phyloP scores from a whole-genome alignment of 2,797 vertebrate species.

The Oryzias sinensis region DNA sequence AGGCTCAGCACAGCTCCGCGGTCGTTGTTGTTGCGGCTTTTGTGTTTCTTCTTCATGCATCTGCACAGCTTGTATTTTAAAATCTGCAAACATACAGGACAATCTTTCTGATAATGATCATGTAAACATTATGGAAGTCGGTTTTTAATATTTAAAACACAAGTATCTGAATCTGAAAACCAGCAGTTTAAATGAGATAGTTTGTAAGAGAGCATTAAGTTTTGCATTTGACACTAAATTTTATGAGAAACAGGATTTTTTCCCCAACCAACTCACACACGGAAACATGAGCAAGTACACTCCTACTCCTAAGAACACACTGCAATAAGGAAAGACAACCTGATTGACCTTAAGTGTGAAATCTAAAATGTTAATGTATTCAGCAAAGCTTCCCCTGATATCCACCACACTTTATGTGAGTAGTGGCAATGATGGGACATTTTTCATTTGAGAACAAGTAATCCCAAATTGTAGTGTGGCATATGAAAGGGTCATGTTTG shows the following conservation, averaged over 20 bases:
- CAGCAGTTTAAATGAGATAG: too few species aligned
- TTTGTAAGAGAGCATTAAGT: too few species aligned
- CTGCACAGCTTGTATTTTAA: constrained; percentile 94
- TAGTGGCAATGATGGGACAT: too few species aligned
- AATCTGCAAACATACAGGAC: constrained; percentile 75
- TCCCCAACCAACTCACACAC: neutral
- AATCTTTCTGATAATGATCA: too few species aligned
- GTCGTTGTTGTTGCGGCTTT: constrained; percentile 92
- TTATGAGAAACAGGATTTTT: too few species aligned
- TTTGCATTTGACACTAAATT: too few species aligned
- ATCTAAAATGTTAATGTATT: constrained; percentile 69
- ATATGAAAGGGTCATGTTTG: neutral
- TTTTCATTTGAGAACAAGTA: neutral
- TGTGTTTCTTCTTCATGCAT: constrained; percentile 89
- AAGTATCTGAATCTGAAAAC: too few species aligned
- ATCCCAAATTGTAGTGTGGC: constrained; percentile 7
- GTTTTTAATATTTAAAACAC: too few species aligned
- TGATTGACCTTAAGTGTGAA: constrained; percentile 58
- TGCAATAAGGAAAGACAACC: constrained; percentile 38
- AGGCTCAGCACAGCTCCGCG: constrained; percentile 93
- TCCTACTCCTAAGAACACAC: constrained; percentile 34
- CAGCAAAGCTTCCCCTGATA: constrained; percentile 25
- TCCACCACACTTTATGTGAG: too few species aligned
- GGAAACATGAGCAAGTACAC: constrained; percentile 5
- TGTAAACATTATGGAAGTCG: too few species aligned